Conservation (phyloP, 2,888 invertebrate genomes). For the Tenthredo livida region DNA sequence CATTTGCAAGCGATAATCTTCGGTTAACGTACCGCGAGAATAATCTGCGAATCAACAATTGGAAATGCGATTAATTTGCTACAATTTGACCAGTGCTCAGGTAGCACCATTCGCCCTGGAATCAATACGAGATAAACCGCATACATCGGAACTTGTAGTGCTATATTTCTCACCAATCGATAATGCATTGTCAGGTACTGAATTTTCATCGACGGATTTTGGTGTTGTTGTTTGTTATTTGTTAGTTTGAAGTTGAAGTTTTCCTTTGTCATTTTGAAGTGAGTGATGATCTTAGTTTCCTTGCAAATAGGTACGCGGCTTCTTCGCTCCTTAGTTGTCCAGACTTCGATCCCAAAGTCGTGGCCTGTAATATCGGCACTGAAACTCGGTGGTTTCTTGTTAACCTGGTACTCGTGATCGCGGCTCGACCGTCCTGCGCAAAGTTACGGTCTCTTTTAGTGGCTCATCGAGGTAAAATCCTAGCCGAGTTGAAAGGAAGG, state of each 20-base stretch:
- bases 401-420: slow-evolving; percentile 66
- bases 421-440: slow-evolving; percentile 53
- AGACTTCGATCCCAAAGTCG: slow-evolving; percentile 2
- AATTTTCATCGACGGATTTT: background rate
- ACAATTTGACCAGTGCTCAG: background rate
- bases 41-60: background rate
- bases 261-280: background rate
- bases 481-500: background rate
- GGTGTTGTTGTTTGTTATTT: background rate
- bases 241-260: background rate
- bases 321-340: background rate
- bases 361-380: background rate
- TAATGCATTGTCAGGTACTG: background rate
- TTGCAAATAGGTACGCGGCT: background rate
- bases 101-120: background rate
- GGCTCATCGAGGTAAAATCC: background rate
- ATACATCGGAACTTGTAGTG: background rate
- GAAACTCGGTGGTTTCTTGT: slow-evolving; percentile 61
- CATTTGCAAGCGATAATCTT: background rate
- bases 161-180: background rate
- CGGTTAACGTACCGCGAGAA: background rate
- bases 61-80: background rate
- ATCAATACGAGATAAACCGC: background rate
- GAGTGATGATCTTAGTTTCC: background rate
- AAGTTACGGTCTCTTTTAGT: slow-evolving; percentile 21